These are phyloP conservation scores for Petrocephalus sullivani DNA, from an alignment of 2,797 vertebrate genomes.

Conservation along the genomic window DNA sequence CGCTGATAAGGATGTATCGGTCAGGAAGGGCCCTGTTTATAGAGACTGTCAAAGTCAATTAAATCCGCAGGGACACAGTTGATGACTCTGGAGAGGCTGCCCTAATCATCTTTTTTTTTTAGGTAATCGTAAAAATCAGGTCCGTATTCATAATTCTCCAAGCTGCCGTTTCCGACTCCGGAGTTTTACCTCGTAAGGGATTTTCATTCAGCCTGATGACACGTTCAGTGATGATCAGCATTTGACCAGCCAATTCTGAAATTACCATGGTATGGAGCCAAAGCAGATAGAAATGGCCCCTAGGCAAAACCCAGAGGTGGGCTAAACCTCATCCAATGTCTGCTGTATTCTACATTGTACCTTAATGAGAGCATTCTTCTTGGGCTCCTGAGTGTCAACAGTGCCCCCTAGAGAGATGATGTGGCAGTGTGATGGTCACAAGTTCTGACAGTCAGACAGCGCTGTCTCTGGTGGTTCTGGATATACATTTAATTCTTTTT, in stretches of 20 bases:
- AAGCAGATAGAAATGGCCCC: conserved; percentile 2
- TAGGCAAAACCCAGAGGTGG: background rate
- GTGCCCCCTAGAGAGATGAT: background rate
- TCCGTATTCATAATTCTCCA: background rate
- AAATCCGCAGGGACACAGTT: background rate
- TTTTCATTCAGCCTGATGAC: background rate
- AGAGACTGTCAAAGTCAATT: background rate
- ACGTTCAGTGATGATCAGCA: background rate
- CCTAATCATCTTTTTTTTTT: background rate
- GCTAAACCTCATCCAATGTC: background rate
- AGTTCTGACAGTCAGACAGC: background rate
- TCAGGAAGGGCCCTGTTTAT: background rate
- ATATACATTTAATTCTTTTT: background rate
- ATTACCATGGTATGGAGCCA: background rate
- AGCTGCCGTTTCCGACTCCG: background rate
- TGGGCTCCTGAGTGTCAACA: background rate
- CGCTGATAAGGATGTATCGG: background rate
- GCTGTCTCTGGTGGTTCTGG: background rate
- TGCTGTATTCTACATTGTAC: background rate
- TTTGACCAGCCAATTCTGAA: background rate
- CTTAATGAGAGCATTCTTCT: background rate
- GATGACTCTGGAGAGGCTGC: background rate
- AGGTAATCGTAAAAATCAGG: background rate
- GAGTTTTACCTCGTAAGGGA: background rate
- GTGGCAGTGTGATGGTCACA: background rate